Conservation (phyloP, 2,888 invertebrate genomes). For the Ectobius pallidus region DNA sequence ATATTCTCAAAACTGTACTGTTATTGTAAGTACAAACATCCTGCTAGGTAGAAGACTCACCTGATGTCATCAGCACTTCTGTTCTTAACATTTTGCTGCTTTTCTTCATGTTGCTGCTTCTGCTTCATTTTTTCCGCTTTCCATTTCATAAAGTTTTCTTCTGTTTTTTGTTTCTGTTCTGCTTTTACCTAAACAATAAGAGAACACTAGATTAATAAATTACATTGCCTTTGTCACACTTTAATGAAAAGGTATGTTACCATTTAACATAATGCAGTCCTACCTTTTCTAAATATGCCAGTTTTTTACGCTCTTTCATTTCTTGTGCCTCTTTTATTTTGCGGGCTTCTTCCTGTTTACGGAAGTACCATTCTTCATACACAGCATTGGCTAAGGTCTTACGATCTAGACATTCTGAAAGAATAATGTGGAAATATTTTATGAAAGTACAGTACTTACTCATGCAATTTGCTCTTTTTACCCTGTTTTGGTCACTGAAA, state of each 20-base stretch:
- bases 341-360: slow-evolving; percentile 35
- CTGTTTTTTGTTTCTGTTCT: slow-evolving; percentile 34
- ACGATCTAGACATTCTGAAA: slow-evolving; percentile 32
- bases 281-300: slow-evolving; percentile 30
- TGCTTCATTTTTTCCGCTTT: slow-evolving; percentile 31
- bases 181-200: slow-evolving; percentile 27
- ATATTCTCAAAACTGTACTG: too few relatives aligned
- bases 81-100: neutral
- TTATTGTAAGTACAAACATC: too few relatives aligned
- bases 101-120: slow-evolving; percentile 7
- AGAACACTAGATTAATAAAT: too few relatives aligned
- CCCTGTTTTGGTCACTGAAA: too few relatives aligned
- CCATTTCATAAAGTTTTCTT: slow-evolving; percentile 41
- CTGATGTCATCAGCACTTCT: neutral
- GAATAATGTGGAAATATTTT: too few relatives aligned
- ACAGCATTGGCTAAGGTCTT: slow-evolving; percentile 38
- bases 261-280: too few relatives aligned
- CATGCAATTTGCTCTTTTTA: too few relatives aligned
- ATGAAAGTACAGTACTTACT: too few relatives aligned
- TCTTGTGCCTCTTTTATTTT: slow-evolving; percentile 25
- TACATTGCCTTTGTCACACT: too few relatives aligned
- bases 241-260: too few relatives aligned
- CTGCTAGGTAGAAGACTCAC: too few relatives aligned
- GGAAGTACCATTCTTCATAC: slow-evolving; percentile 44
- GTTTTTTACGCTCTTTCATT: slow-evolving; percentile 22